Conservation (phyloP, 2,797 vertebrate species). For the Mus minutoides region DNA sequence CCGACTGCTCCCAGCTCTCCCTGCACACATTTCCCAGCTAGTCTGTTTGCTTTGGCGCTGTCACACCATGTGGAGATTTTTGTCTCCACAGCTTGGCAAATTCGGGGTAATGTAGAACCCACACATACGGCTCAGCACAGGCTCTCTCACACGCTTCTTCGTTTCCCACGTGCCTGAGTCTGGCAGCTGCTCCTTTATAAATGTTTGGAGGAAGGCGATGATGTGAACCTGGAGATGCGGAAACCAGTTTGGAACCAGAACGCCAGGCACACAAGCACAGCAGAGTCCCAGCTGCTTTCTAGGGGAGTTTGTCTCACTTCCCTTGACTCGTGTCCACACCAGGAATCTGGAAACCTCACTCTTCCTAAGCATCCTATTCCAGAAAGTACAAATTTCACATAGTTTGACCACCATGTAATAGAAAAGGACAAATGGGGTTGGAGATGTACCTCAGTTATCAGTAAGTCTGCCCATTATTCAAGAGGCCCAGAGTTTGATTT, state of each 20-base stretch:
- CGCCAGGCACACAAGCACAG: neutral
- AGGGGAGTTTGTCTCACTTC: constrained; percentile 26
- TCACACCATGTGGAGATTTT: neutral
- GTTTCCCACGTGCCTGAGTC: neutral
- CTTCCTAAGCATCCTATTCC: neutral
- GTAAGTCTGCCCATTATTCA: neutral
- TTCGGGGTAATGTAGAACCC: constrained; percentile 40
- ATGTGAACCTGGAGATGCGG: constrained; percentile 45
- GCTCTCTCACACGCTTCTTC: neutral
- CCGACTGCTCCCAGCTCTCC: constrained; percentile 2
- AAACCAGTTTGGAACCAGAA: constrained; percentile 39
- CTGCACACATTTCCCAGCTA: neutral
- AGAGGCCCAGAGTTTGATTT: neutral
- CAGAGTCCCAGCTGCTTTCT: neutral
- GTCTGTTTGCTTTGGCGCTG: constrained; percentile 70
- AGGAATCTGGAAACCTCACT: constrained; percentile 11
- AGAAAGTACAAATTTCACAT: neutral
- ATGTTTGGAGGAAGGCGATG: constrained; percentile 49
- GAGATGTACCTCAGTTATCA: neutral
- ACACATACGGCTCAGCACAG: constrained; percentile 31
- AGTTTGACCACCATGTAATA: neutral
- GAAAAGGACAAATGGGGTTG: constrained; percentile 23
- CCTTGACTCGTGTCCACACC: neutral
- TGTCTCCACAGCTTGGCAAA: constrained; percentile 46
- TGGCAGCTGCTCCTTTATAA: constrained; percentile 48